Evolutionary conservation across 2,888 invertebrate genomes (phyloP).

Genomic region (Agrotis segetum): DNA sequence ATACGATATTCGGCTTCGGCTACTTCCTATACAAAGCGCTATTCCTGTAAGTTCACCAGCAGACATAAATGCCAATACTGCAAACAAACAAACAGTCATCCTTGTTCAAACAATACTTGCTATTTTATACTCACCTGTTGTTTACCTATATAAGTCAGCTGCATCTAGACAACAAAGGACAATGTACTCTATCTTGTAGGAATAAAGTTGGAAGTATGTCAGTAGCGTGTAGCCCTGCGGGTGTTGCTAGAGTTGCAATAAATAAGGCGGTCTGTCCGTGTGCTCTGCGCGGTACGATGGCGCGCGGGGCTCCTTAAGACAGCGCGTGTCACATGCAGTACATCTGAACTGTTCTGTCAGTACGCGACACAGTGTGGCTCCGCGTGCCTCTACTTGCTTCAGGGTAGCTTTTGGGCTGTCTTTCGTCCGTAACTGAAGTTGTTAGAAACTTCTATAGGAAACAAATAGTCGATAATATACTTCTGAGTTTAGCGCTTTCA

Average conservation of each 20-base stretch:
- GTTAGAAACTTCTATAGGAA: neutral
- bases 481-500: neutral
- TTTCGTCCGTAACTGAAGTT: neutral
- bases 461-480: neutral
- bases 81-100: slow-evolving; percentile 42
- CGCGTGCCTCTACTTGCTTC: slow-evolving; percentile 17
- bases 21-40: slow-evolving; percentile 17
- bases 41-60: neutral
- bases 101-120: slow-evolving; percentile 55
- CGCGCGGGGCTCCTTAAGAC: slow-evolving; percentile 57
- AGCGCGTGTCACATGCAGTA: slow-evolving; percentile 62
- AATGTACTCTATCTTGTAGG: slow-evolving; percentile 6
- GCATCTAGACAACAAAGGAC: neutral
- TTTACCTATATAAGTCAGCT: slow-evolving; percentile 43
- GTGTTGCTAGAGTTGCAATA: slow-evolving; percentile 60
- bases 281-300: slow-evolving; percentile 19
- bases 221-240: slow-evolving; percentile 2
- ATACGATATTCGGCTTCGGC: neutral
- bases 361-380: slow-evolving; percentile 32
- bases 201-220: slow-evolving; percentile 24
- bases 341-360: slow-evolving; percentile 38
- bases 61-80: slow-evolving; percentile 28
- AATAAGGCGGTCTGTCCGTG: slow-evolving; percentile 62
- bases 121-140: slow-evolving; percentile 59
- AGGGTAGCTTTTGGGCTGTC: neutral